Evolutionary conservation across 2,113 vertebrate genomes (phyloP), one percentile per base, ranked within the genome.

Genomic region (Mola mola): DNA sequence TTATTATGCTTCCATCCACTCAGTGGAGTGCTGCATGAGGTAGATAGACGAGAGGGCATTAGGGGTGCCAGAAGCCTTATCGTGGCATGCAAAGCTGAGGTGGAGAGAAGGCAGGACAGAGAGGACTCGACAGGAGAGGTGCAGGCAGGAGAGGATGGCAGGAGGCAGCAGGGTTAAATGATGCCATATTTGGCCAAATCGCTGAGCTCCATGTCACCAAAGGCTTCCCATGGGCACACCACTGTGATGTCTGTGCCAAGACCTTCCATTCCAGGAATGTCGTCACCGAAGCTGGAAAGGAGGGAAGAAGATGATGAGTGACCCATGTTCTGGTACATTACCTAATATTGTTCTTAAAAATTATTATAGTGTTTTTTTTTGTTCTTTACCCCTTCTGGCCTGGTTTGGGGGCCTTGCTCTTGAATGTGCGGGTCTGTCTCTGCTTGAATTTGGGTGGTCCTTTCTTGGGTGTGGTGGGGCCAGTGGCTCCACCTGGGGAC

Each of bases 371-470:
- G 8, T 8, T 9, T 1, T 15, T 48, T 48, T 48, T 1, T 40
- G 3, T 17, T 15, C 5, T 48, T 72, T 76, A 98, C 97, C 96
- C 96, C 87, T 94, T 98, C 71, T 98, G 94, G 51, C 97, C 97
- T 66, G 97, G 97, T 75, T 96, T 98, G 7, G 97, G 97, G 12
- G 97, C 96, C 79, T 99, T 98, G 93, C 96, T 99, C 89, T 99
- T 99, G 92, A 98, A 98, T 43, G 96, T 97, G 7, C 96, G 94
- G 11, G 95, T 92, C 83, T 96, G 95, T 72, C 97, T 93, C 88
- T 98, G 97, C 90, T 98, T 98, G 92, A 99, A 99, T 69, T 98
- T 98, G 49, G 96, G 96, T 6, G 97, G 97, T 0, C 95, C 97
- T 83, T 95, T 97, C 78, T 95, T 95, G 0, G 96, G 96, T 4